Conservation (phyloP, 2,113 vertebrate species). For the Eublepharis macularius region DNA sequence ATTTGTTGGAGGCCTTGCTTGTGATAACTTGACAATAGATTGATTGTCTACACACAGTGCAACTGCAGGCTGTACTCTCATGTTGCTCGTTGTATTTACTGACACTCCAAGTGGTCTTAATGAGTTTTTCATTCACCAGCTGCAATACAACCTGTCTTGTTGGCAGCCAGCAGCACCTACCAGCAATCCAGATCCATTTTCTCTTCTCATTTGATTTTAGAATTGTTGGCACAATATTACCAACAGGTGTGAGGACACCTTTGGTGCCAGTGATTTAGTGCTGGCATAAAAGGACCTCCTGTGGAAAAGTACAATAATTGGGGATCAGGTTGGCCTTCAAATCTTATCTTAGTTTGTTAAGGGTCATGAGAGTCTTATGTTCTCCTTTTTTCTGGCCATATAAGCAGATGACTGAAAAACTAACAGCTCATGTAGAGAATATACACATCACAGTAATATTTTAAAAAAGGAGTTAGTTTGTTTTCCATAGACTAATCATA, state of each 20-base stretch:
- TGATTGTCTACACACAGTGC: not conserved
- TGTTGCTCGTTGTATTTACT: conserved; percentile 48
- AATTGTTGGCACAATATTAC: conserved; percentile 31
- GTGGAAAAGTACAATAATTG: not conserved
- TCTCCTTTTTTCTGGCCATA: rapidly evolving
- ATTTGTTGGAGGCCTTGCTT: not conserved
- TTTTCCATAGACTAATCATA: not conserved
- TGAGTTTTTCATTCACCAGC: conserved; percentile 56
- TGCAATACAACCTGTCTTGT: conserved; percentile 41
- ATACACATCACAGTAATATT: not conserved
- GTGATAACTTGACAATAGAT: conserved; percentile 5
- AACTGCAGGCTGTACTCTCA: conserved; percentile 36
- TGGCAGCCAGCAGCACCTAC: conserved; percentile 13
- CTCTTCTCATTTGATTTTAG: not conserved
- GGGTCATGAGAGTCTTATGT: not conserved
- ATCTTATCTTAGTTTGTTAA: not conserved
- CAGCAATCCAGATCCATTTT: not conserved
- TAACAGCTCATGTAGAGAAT: not conserved
- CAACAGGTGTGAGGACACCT: not conserved
- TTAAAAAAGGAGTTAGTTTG: rapidly evolving
- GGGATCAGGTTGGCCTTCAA: not conserved
- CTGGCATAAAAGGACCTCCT: not conserved
- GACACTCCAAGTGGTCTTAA: conserved; percentile 43
- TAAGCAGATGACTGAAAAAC: not conserved
- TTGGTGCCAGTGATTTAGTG: conserved; percentile 9